Evolutionary conservation across 2,888 invertebrate species (phyloP).

Genomic region (Lutraria lutraria): DNA sequence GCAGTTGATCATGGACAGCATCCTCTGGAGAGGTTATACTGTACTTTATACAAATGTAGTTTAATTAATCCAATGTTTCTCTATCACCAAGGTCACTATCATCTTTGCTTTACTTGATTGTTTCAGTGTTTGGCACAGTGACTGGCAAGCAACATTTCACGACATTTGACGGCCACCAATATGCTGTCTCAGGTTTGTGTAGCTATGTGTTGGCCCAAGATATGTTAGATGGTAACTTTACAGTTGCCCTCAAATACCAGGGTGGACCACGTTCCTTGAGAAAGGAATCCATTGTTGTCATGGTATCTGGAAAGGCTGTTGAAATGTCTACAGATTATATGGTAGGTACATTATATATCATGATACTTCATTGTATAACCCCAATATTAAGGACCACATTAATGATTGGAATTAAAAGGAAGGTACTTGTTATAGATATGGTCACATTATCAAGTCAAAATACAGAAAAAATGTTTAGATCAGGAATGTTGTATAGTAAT

Average conservation of each 20-base stretch:
- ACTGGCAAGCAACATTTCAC: conserved; percentile 93
- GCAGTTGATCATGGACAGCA: no score
- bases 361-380: not conserved
- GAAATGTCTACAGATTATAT: conserved; percentile 72
- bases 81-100: no score
- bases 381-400: not conserved
- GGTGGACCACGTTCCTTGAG: conserved; percentile 69
- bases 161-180: conserved; percentile 94
- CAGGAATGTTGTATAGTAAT: no score
- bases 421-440: no score
- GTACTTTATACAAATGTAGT: no score
- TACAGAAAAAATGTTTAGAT: no score
- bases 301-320: conserved; percentile 79
- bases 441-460: no score
- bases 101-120: not conserved
- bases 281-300: conserved; percentile 80
- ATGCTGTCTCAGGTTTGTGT: conserved; percentile 91
- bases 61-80: no score
- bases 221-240: conserved; percentile 93
- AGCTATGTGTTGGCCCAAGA: conserved; percentile 94
- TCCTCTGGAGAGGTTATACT: no score
- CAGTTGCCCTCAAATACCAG: conserved; percentile 91
- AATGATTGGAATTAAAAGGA: no score
- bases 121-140: conserved; percentile 93
- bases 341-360: conserved; percentile 45